These are phyloP conservation scores for Scaptomyza polygonia DNA, from an alignment of 2,888 invertebrate species.

Conservation along the genomic window DNA sequence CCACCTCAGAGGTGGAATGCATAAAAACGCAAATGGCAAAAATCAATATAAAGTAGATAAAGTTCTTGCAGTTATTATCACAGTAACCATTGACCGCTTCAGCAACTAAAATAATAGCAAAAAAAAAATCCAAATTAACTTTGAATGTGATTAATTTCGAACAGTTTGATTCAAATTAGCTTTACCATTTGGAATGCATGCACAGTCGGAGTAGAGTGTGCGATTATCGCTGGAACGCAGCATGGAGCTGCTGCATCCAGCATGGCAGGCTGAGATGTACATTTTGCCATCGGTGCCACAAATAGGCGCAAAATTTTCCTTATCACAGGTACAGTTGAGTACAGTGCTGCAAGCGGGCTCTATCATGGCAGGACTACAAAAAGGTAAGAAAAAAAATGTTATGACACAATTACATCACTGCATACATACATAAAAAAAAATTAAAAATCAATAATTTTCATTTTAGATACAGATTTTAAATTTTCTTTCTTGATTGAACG, in stretches of 20 bases:
- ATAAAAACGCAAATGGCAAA: slow-evolving; percentile 95
- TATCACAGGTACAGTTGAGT: slow-evolving; percentile 89
- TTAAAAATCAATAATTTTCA: too few species aligned
- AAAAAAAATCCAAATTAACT: too few species aligned
- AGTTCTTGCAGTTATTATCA: slow-evolving; percentile 90
- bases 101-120: slow-evolving; percentile 39
- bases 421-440: not conserved
- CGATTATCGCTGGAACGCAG: slow-evolving; percentile 87
- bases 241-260: slow-evolving; percentile 90
- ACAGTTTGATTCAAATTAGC: too few species aligned
- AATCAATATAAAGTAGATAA: slow-evolving; percentile 91
- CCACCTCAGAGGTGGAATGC: slow-evolving; percentile 96
- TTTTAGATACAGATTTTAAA: too few species aligned
- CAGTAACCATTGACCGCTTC: slow-evolving; percentile 91
- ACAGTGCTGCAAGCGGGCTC: slow-evolving; percentile 87
- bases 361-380: slow-evolving; percentile 74
- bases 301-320: slow-evolving; percentile 92
- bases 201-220: slow-evolving; percentile 86
- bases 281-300: slow-evolving; percentile 93
- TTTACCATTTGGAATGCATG: slow-evolving; percentile 84
- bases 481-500: too few species aligned
- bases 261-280: slow-evolving; percentile 95
- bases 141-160: too few species aligned
- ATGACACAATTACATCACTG: too few species aligned
- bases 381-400: not conserved